Base-by-base conservation (phyloP, 2,888 invertebrate species). In the Glaucopsyche alexis region DNA sequence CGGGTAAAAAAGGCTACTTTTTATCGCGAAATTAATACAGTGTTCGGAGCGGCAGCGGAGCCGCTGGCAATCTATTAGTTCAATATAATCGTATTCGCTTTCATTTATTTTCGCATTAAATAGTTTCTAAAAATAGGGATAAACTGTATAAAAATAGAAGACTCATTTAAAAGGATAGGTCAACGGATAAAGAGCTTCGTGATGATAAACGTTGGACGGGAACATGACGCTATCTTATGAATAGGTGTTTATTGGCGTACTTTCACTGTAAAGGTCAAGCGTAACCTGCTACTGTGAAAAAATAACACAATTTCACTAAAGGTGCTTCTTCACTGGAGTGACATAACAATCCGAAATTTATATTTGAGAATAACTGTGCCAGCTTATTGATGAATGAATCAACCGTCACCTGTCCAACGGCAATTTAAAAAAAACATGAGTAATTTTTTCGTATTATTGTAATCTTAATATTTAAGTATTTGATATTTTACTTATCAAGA, bases 241-340 rank as follows among this genome's bases (percentile, higher is more conserved):
- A 60, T 19, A 29, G 29, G 29, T 64, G 64, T 67, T 42, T 67
- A 45, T 67, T 42, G 45, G 16, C 60, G 49, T 49, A 60, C 67
- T 67, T 67, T 67, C 67, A 67, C 67, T 16, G 45, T 16, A 45
- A 67, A 67, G 19, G 67, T 67, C 45, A 67, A 16, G 7, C 29
- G 19, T 16, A 8, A 9, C 55, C 29, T 29, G 60, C 60, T 60
- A 60, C 60, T 60, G 60, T 14, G 60, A 11, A 14, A 29, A 45
- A 49, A 49, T 14, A 50, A 38, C 55, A 55, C 19, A 60, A 60
- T 60, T 60, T 60, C 29, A 60, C 60, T 60, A 60, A 60, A 60
- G 60, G 60, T 60, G 60, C 29, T 60, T 47, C 47, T 47, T 47
- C 4, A 38, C 55, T 11, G 60, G 14, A 4, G 11, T 60, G 60